phyloP scores from a whole-genome alignment of 1,140 invertebrate genomes.

The Macrobrachium rosenbergii region DNA sequence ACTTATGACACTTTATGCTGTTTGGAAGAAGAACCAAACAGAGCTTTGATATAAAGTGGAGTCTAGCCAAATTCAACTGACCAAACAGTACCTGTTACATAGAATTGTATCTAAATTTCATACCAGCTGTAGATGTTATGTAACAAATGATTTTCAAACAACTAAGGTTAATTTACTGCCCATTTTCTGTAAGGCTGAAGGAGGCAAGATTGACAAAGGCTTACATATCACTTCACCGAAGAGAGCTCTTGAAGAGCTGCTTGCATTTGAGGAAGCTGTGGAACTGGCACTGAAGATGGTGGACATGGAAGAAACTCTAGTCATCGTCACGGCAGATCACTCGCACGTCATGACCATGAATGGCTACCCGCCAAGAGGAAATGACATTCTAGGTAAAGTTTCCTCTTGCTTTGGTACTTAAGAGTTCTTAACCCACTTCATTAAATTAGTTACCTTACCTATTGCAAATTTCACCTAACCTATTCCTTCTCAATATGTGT shows the following conservation, averaged over 20 bases:
- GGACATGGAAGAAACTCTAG: slow-evolving; percentile 77
- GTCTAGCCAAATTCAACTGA: neutral
- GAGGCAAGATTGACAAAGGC: slow-evolving; percentile 81
- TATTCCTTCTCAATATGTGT: too few species aligned
- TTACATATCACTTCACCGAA: slow-evolving; percentile 87
- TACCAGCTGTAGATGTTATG: neutral
- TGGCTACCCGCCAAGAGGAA: slow-evolving; percentile 80
- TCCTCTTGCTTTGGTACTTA: too few species aligned
- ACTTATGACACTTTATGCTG: neutral
- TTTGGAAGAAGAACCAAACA: neutral
- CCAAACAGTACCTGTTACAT: too few species aligned
- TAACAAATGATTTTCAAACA: neutral
- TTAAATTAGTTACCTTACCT: too few species aligned
- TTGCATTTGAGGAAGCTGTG: slow-evolving; percentile 75
- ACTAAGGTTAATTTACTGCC: neutral
- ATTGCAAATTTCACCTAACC: too few species aligned
- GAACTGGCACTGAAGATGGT: slow-evolving; percentile 75
- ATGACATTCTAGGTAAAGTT: slow-evolving; percentile 73
- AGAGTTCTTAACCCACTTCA: too few species aligned
- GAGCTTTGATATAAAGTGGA: neutral
- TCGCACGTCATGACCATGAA: slow-evolving; percentile 82
- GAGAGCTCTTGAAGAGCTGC: slow-evolving; percentile 83
- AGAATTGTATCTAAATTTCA: too few species aligned
- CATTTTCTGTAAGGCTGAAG: neutral
- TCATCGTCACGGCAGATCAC: slow-evolving; percentile 79